phyloP scores from a whole-genome alignment of 1,140 invertebrate genomes.

The Drosophila novamexicana region DNA sequence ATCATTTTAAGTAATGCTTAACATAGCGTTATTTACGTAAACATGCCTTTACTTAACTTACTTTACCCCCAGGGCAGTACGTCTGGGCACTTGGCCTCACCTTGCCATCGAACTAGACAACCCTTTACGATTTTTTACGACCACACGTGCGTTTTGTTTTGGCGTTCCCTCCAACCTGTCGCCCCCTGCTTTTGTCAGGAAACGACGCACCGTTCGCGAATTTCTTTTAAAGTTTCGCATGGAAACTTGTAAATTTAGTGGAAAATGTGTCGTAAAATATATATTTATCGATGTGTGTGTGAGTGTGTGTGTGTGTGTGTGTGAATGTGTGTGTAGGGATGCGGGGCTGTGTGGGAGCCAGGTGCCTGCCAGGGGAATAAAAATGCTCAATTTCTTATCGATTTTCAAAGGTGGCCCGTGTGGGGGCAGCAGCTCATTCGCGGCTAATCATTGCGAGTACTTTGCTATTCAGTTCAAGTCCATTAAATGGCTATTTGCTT shows the following conservation, averaged over 20 bases:
- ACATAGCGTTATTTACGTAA: constrained; percentile 6
- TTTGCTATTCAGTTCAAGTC: constrained; percentile 65
- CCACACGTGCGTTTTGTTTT: constrained; percentile 49
- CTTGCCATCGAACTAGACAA: constrained; percentile 15
- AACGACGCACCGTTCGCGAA: constrained; percentile 21
- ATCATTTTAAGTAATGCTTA: constrained; percentile 24
- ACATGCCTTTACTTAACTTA: constrained; percentile 16
- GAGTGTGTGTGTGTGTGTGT: neutral
- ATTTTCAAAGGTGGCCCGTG: constrained; percentile 39
- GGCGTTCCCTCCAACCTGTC: neutral
- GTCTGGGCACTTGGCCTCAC: neutral
- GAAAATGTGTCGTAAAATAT: constrained; percentile 62
- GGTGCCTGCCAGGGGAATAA: constrained; percentile 30
- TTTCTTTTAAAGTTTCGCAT: constrained; percentile 63
- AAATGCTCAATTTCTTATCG: constrained; percentile 51
- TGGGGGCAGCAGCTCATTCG: constrained; percentile 33
- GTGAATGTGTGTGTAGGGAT: neutral
- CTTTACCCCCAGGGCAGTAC: neutral
- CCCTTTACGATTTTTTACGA: constrained; percentile 57
- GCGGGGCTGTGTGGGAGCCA: constrained; percentile 12
- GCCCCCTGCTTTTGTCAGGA: constrained; percentile 4
- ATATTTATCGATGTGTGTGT: constrained; percentile 11
- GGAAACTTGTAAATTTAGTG: constrained; percentile 58
- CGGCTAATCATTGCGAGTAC: constrained; percentile 72
- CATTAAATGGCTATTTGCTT: constrained; percentile 79